Percentiles rank a stretch among this genome's conserved stretches.
Evolutionary conservation across 2,888 invertebrate species (phyloP).

Genomic region (Choreutis nemorana): DNA sequence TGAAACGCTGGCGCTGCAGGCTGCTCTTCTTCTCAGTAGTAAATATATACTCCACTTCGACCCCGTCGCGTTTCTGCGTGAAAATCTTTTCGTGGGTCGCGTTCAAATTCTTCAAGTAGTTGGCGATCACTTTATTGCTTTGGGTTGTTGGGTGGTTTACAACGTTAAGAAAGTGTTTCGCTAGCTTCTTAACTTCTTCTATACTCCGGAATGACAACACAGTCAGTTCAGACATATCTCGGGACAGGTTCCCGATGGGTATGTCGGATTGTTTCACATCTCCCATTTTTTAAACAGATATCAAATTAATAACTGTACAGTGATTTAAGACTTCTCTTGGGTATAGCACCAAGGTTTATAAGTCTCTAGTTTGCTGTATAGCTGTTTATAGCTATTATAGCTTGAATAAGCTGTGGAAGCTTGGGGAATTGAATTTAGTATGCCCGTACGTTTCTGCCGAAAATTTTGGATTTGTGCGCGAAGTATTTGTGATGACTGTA

Average conservation of each 20-base stretch:
- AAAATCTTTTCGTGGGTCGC: slow-evolving; percentile 40
- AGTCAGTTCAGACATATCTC: slow-evolving; percentile 31
- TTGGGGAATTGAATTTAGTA: slow-evolving; percentile 5
- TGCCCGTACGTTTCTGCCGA: slow-evolving; percentile 16
- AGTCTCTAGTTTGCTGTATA: slow-evolving; percentile 12
- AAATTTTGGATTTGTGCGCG: slow-evolving; percentile 12
- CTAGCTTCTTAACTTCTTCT: slow-evolving; percentile 46
- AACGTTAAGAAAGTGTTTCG: slow-evolving; percentile 38
- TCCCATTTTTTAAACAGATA: background rate
- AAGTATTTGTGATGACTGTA: slow-evolving; percentile 6
- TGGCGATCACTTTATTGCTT: slow-evolving; percentile 24
- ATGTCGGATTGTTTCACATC: slow-evolving; percentile 14
- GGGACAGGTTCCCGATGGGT: slow-evolving; percentile 23
- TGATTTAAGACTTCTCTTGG: slow-evolving; percentile 27
- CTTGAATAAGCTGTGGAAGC: slow-evolving; percentile 7
- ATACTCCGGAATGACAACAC: slow-evolving; percentile 47
- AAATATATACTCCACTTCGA: slow-evolving; percentile 55
- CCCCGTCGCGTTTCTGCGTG: slow-evolving; percentile 37
- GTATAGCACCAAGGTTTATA: slow-evolving; percentile 14
- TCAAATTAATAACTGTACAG: slow-evolving; percentile 17
- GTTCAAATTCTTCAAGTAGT: slow-evolving; percentile 36
- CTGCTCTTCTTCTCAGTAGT: slow-evolving; percentile 56
- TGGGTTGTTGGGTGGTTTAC: slow-evolving; percentile 40
- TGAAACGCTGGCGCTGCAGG: slow-evolving; percentile 49
- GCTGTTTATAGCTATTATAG: slow-evolving; percentile 11